Evolutionary conservation across 1,140 invertebrate species (phyloP).

Genomic region (Drosophila bocqueti): DNA sequence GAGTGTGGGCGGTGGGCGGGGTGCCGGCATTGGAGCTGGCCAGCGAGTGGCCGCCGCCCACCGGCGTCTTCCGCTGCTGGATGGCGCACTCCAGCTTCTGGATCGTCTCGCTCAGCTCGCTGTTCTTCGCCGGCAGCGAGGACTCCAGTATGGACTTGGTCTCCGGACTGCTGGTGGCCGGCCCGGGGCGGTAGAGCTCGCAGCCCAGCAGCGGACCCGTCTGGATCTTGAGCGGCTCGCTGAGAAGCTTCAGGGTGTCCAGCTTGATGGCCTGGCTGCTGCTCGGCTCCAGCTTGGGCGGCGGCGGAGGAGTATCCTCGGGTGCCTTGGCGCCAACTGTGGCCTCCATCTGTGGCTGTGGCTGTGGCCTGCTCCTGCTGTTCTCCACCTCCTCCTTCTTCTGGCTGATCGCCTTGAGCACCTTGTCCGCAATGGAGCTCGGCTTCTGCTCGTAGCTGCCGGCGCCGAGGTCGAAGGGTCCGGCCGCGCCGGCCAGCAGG

Average conservation of each 20-base stretch:
- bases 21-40: constrained; percentile 61
- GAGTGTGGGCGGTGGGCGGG: constrained; percentile 53
- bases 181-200: constrained; percentile 38
- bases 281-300: constrained; percentile 9
- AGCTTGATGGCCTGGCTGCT: constrained; percentile 28
- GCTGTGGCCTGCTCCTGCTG: constrained; percentile 64
- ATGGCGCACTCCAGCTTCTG: constrained; percentile 86
- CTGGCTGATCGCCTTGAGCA: constrained; percentile 86
- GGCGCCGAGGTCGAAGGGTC: constrained; percentile 73
- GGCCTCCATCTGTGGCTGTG: background rate
- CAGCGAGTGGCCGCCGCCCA: constrained; percentile 63
- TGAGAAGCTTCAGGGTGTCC: constrained; percentile 44
- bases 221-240: constrained; percentile 72
- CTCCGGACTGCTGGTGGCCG: constrained; percentile 71
- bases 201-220: constrained; percentile 36
- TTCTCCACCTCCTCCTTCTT: constrained; percentile 84
- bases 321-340: background rate
- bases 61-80: constrained; percentile 74
- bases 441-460: constrained; percentile 80
- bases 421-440: constrained; percentile 87
- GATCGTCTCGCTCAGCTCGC: constrained; percentile 87
- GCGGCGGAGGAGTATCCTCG: background rate
- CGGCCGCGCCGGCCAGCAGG: constrained; percentile 63
- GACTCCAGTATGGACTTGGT: constrained; percentile 80
- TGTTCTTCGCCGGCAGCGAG: constrained; percentile 86